Percentiles rank a stretch among this genome's conserved stretches.
Conservation (phyloP, 2,113 vertebrate genomes). For the Pleuronectes platessa region DNA sequence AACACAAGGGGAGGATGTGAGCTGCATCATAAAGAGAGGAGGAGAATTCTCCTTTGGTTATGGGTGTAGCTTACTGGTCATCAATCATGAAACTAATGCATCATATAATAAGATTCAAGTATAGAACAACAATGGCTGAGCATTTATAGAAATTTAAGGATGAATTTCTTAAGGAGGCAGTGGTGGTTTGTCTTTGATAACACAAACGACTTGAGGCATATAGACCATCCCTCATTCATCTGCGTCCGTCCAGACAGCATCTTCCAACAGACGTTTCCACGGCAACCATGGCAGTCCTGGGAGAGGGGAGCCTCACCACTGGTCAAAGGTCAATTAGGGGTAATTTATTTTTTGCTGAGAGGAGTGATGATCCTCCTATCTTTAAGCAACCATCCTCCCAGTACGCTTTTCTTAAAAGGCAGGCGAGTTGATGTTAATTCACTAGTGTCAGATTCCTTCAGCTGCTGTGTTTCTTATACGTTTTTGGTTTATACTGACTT, state of each 20-base stretch:
- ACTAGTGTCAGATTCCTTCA: conserved; percentile 3
- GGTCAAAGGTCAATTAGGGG: conserved; percentile 77
- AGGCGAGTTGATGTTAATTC: conserved; percentile 14
- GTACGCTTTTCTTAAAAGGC: conserved; percentile 8
- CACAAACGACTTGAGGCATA: background rate
- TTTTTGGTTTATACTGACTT: conserved; percentile 1
- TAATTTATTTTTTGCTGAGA: conserved; percentile 67
- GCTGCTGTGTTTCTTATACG: background rate
- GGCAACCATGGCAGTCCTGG: conserved; percentile 62
- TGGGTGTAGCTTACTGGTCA: background rate
- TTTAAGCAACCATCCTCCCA: conserved; percentile 34
- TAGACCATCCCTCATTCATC: conserved; percentile 21
- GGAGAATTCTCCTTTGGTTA: conserved; percentile 8
- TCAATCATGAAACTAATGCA: conserved; percentile 5
- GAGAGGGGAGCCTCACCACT: conserved; percentile 14
- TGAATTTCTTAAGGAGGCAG: background rate
- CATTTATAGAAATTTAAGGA: background rate
- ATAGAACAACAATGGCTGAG: background rate
- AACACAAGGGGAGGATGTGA: conserved; percentile 31
- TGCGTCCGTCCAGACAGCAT: conserved; percentile 25
- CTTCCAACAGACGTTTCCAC: conserved; percentile 67
- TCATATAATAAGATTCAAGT: conserved; percentile 19
- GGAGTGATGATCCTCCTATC: conserved; percentile 41
- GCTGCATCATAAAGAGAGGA: conserved; percentile 37
- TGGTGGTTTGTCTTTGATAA: background rate